Evolutionary conservation across 2,888 invertebrate genomes (phyloP).

Genomic region (Oscheius sp.): DNA sequence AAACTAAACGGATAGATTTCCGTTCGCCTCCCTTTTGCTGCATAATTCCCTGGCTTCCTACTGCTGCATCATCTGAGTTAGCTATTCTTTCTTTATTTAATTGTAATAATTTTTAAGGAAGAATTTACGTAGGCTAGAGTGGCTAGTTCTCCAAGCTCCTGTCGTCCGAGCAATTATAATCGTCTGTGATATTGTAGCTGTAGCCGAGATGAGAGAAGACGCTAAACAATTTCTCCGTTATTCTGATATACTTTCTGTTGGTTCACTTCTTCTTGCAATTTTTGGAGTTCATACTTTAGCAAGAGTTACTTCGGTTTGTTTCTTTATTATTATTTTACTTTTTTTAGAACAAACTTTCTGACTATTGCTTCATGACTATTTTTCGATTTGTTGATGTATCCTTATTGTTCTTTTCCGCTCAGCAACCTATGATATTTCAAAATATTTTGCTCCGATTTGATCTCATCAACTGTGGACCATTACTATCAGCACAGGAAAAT

Average conservation of each 20-base stretch:
- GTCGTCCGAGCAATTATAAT: constrained; percentile 66
- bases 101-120: constrained; percentile 42
- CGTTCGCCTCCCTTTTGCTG: constrained; percentile 67
- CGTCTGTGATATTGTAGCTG: constrained; percentile 59
- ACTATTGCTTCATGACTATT: constrained; percentile 67
- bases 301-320: constrained; percentile 58
- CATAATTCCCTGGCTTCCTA: constrained; percentile 59
- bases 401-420: constrained; percentile 67
- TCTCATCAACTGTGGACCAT: constrained; percentile 62
- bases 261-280: constrained; percentile 65
- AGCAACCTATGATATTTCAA: constrained; percentile 68
- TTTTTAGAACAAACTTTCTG: constrained; percentile 63
- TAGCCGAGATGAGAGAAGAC: constrained; percentile 52
- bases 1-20: constrained; percentile 58
- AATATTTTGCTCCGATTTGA: constrained; percentile 63
- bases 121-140: constrained; percentile 65
- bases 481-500: constrained; percentile 64
- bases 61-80: constrained; percentile 54
- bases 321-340: neutral
- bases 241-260: constrained; percentile 63
- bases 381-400: constrained; percentile 68
- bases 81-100: neutral
- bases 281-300: constrained; percentile 68
- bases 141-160: constrained; percentile 67
- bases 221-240: constrained; percentile 56